A percentile compares a stretch with the other conserved stretches of the same genome.
phyloP scores from a whole-genome alignment of 2,797 vertebrate genomes.

The Sciurus vulgaris region DNA sequence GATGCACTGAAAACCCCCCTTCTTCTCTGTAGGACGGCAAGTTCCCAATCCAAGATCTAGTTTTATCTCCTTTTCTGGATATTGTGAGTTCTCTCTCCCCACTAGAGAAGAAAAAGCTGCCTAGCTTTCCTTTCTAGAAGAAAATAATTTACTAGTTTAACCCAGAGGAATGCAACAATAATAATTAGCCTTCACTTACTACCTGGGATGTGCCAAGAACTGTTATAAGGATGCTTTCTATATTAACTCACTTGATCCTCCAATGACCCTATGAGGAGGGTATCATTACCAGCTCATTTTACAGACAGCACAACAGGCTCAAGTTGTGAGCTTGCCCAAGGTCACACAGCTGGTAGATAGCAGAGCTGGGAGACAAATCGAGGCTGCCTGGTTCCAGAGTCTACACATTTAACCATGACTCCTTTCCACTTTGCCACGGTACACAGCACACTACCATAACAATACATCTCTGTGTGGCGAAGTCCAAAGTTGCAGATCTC shows the following conservation, averaged over 20 bases:
- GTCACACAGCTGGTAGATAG: background rate
- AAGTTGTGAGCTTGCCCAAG: background rate
- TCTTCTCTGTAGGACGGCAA: background rate
- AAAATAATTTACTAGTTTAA: conserved; percentile 37
- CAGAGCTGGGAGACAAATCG: conserved; percentile 12
- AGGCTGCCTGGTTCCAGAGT: background rate
- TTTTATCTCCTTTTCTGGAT: background rate
- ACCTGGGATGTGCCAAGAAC: background rate
- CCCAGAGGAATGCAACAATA: background rate
- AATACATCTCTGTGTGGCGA: background rate
- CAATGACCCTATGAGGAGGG: background rate
- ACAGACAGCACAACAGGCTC: background rate
- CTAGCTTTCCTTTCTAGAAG: conserved; percentile 14
- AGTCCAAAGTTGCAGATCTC: background rate
- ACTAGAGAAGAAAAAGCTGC: background rate
- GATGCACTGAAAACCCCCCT: no score
- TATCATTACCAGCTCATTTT: background rate
- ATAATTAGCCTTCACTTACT: background rate
- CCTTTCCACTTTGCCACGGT: background rate
- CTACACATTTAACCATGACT: background rate
- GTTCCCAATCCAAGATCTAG: background rate
- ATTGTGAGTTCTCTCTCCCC: background rate
- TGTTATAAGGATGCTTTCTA: background rate
- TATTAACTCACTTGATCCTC: background rate
- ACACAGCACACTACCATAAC: background rate